Percentiles rank a stretch among this genome's conserved stretches.
These are phyloP conservation scores for Oryzias javanicus DNA, from an alignment of 2,113 vertebrate genomes.

Conservation along the genomic window DNA sequence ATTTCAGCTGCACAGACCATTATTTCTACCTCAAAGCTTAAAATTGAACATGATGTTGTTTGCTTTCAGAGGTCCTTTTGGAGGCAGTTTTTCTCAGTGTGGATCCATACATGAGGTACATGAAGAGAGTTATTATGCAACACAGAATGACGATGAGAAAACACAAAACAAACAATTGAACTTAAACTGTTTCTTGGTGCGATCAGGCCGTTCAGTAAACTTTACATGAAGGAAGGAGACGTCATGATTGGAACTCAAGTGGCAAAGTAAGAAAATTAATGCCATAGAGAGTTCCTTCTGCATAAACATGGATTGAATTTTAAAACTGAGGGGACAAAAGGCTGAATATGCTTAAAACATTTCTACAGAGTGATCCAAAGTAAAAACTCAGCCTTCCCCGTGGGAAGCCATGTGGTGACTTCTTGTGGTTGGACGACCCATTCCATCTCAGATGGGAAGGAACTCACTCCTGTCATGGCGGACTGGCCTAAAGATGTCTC, in stretches of 20 bases:
- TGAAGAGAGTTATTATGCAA: neutral
- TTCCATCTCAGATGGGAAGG: slow-evolving; percentile 76
- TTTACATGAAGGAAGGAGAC: slow-evolving; percentile 82
- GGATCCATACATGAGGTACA: slow-evolving; percentile 91
- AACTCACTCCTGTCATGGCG: slow-evolving; percentile 63
- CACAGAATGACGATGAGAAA: too few relatives aligned
- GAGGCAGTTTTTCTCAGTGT: slow-evolving; percentile 87
- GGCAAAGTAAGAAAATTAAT: slow-evolving; percentile 80
- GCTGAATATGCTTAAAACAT: neutral
- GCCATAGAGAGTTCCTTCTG: too few relatives aligned
- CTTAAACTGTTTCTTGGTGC: neutral
- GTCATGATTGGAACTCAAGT: slow-evolving; percentile 84
- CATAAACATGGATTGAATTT: too few relatives aligned
- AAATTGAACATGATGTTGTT: neutral
- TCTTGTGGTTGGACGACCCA: slow-evolving; percentile 81
- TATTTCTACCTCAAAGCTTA: neutral
- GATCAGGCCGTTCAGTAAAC: slow-evolving; percentile 72
- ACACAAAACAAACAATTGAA: too few relatives aligned
- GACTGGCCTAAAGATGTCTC: slow-evolving; percentile 82
- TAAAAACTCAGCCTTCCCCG: slow-evolving; percentile 77
- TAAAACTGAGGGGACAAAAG: too few relatives aligned
- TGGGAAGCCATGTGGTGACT: slow-evolving; percentile 71
- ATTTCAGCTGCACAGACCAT: neutral
- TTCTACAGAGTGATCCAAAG: slow-evolving; percentile 81
- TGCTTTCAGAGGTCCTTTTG: slow-evolving; percentile 83